These are phyloP conservation scores for Yponomeuta cagnagella DNA, from an alignment of 2,888 invertebrate genomes.

Conservation along the genomic window DNA sequence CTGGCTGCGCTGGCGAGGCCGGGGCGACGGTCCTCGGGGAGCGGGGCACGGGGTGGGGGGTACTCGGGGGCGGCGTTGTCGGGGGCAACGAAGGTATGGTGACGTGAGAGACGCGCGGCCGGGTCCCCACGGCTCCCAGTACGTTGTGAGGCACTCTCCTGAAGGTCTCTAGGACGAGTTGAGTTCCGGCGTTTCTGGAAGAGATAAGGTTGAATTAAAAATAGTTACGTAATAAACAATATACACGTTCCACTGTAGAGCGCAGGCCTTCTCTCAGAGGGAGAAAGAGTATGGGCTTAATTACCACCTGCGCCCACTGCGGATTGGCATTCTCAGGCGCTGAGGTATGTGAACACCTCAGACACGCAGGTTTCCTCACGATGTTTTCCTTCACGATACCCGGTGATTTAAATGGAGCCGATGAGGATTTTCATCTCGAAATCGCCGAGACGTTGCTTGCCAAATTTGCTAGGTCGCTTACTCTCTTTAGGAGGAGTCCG, in stretches of 20 bases:
- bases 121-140: slow-evolving; percentile 31
- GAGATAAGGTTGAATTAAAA: slow-evolving; percentile 9
- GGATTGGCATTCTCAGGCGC: no score
- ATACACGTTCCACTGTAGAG: no score
- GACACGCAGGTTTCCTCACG: no score
- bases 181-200: slow-evolving; percentile 82
- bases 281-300: no score
- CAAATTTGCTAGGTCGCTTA: no score
- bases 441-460: neutral
- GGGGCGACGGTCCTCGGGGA: slow-evolving; percentile 49
- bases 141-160: slow-evolving; percentile 73
- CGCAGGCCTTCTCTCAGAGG: no score
- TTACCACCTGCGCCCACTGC: no score
- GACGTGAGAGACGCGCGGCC: slow-evolving; percentile 46
- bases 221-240: no score
- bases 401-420: no score
- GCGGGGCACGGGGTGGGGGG: slow-evolving; percentile 56
- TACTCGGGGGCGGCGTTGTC: slow-evolving; percentile 53
- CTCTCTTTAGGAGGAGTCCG: no score
- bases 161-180: slow-evolving; percentile 83
- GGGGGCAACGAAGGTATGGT: slow-evolving; percentile 43
- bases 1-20: slow-evolving; percentile 58
- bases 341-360: no score
- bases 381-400: no score
- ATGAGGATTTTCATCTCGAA: neutral